Base-by-base conservation (phyloP, 2,888 invertebrate species). In the Drosophila neonasuta region DNA sequence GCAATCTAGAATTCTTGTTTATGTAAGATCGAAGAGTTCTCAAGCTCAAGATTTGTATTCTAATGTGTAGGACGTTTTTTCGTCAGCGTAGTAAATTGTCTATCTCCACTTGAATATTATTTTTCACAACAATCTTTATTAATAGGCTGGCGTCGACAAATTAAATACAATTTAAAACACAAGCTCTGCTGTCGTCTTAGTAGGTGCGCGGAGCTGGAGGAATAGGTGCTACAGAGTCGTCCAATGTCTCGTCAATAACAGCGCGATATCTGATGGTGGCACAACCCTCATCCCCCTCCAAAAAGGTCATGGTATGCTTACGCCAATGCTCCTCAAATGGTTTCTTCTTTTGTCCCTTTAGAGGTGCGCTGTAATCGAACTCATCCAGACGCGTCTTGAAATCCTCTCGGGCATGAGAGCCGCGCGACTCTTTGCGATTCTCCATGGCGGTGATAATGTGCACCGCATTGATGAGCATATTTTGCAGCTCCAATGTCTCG, bases 341-440 rank as follows among this genome's bases (percentile, higher is more conserved):
- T 83, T 93, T 93, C 81, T 93, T 92, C 1, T 91, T 90, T 92
- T 99, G 99, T 68, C 96, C 96, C n/a, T 96, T 95, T 8, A 96
- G 66, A 0, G 98, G 95, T 88, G 97, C 97, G 73, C 95, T 94
- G 91, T 97, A 99, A 91, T 99, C 90, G 80, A 92, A 95, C 90
- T 99, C 99, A 90, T 99, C 99, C 46, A 95, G 89, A 49, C 98
- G 92, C 1, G 92, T 92, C 91, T 96, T 96, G 91, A 94, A 99
- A 92, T 99, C 99, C 91, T 99, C 99, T 10, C 99, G 92, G 0
- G 99, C 97, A 90, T 99, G 99, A 5, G 99, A 99, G 1, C 99
- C 99, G 63, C 99, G 93, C 13, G 97, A 97, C 92, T 99, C 99
- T 91, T 98, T 97, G 39, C 99, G 93, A 57, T 96, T 96, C 90